phyloP scores from a whole-genome alignment of 2,888 invertebrate genomes.

The Dugesia japonica region DNA sequence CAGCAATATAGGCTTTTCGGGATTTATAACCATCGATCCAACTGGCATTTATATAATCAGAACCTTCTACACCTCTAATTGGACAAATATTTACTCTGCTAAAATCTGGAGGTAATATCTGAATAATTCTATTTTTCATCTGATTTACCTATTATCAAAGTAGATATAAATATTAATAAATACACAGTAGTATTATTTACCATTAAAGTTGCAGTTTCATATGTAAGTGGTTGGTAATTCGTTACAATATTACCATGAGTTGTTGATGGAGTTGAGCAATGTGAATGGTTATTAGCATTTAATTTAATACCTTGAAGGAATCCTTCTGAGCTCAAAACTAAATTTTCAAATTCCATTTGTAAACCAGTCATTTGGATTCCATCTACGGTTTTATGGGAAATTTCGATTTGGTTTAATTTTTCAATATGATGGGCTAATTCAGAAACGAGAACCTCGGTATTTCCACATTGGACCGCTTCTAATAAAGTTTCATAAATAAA shows the following conservation, averaged over 20 bases:
- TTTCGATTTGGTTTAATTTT: conserved; percentile 61
- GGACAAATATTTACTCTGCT: conserved; percentile 80
- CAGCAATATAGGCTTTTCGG: conserved; percentile 93
- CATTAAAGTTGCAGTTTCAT: neutral
- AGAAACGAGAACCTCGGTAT: conserved; percentile 83
- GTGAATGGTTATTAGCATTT: conserved; percentile 3
- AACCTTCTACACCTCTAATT: conserved; percentile 68
- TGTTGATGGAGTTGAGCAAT: conserved; percentile 4
- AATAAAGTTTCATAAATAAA: conserved; percentile 92
- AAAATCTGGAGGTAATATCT: conserved; percentile 95
- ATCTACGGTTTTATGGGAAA: neutral
- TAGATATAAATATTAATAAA: neutral
- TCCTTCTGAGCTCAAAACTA: conserved; percentile 14
- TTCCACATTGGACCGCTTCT: conserved; percentile 87
- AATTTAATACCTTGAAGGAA: conserved; percentile 1
- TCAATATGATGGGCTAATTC: conserved; percentile 85
- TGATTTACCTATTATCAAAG: conserved; percentile 62
- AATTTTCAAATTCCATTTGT: conserved; percentile 14
- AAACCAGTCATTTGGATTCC: neutral
- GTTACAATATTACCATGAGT: neutral
- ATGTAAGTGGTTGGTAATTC: neutral
- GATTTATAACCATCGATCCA: conserved; percentile 96
- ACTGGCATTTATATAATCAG: conserved; percentile 95
- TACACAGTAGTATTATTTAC: neutral
- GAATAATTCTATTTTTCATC: conserved; percentile 96